phyloP scores from a whole-genome alignment of 1,140 invertebrate genomes.

The Parasteatoda tepidariorum region DNA sequence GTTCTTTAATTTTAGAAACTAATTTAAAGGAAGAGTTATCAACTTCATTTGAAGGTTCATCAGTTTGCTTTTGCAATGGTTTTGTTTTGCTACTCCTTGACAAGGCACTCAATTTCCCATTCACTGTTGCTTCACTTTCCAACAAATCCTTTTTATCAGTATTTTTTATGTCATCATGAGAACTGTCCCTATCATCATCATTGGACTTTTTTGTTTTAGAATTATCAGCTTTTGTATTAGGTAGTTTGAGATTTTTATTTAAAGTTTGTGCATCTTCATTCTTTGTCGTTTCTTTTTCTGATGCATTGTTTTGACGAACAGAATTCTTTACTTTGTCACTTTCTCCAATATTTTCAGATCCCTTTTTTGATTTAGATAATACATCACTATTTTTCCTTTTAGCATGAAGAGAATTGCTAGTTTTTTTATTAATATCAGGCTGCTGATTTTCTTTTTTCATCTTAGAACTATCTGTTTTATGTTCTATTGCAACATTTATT shows the following conservation, averaged over 20 bases:
- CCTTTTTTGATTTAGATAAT: background rate
- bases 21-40: too few relatives aligned
- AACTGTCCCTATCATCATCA: background rate
- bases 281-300: too few relatives aligned
- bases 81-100: background rate
- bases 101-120: conserved; percentile 2
- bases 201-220: background rate
- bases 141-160: background rate
- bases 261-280: too few relatives aligned
- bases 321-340: too few relatives aligned
- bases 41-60: background rate
- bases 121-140: background rate
- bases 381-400: background rate
- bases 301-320: too few relatives aligned
- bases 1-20: too few relatives aligned
- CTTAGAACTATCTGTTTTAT: background rate
- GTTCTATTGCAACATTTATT: background rate
- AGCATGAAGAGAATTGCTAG: background rate
- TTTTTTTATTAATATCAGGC: background rate
- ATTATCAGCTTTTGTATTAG: background rate
- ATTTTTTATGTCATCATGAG: background rate
- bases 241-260: background rate
- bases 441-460: background rate
- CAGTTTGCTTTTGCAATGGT: background rate
- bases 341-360: too few relatives aligned